Evolutionary conservation across 1,140 invertebrate species (phyloP).

Genomic region (Stegodyphus dumicola): DNA sequence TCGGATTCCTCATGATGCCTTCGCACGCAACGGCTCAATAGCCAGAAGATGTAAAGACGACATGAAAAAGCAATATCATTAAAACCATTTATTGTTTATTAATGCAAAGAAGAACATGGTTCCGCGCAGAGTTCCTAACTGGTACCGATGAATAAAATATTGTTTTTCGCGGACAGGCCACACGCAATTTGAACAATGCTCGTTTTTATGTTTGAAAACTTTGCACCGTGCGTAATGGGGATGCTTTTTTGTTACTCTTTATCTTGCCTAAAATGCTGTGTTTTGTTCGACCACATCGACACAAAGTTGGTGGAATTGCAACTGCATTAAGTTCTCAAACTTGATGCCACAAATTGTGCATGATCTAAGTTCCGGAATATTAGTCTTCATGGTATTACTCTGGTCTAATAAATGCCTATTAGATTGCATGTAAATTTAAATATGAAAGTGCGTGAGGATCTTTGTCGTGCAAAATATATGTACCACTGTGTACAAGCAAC

Average conservation of each 20-base stretch:
- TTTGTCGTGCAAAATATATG: no score
- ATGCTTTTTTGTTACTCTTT: conserved; percentile 7
- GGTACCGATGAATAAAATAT: conserved; percentile 58
- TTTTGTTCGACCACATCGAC: no score
- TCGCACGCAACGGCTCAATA: conserved; percentile 19
- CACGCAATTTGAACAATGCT: conserved; percentile 32
- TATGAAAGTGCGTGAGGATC: no score
- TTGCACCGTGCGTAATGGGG: conserved; percentile 23
- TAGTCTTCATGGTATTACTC: no score
- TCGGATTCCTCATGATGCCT: conserved; percentile 22
- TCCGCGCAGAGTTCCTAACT: conserved; percentile 18
- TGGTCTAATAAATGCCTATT: no score
- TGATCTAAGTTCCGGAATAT: no score
- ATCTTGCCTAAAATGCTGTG: not conserved
- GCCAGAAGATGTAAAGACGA: not conserved
- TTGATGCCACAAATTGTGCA: no score
- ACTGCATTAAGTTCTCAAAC: no score
- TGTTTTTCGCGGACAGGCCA: conserved; percentile 5
- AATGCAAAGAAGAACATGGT: conserved; percentile 52
- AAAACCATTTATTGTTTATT: conserved; percentile 57
- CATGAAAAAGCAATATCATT: conserved; percentile 58
- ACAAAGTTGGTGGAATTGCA: no score
- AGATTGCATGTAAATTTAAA: no score
- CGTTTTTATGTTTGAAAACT: conserved; percentile 1
- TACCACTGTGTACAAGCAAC: no score